Conservation (phyloP, 2,888 invertebrate species). For the Melitaea athalia region DNA sequence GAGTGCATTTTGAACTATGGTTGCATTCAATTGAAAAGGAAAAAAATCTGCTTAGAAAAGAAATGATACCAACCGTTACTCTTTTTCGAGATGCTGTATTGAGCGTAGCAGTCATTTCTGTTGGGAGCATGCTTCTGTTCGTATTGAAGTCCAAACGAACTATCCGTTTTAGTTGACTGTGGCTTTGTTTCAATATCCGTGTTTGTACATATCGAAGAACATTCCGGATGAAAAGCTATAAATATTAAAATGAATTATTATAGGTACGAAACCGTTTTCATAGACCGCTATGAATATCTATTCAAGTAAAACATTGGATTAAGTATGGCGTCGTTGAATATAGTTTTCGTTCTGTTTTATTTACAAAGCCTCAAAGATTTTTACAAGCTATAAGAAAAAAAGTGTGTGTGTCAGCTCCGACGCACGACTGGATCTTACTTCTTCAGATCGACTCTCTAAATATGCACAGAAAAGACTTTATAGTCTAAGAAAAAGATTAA, state of each 20-base stretch:
- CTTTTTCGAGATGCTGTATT: conserved; percentile 23
- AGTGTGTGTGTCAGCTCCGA: too few species aligned
- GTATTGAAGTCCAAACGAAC: conserved; percentile 6
- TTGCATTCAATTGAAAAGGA: too few species aligned
- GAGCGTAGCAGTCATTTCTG: conserved; percentile 24
- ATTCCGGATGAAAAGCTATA: conserved; percentile 30
- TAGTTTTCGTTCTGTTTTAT: too few species aligned
- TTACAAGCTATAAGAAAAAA: too few species aligned
- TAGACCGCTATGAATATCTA: neutral
- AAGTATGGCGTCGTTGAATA: too few species aligned
- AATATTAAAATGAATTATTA: neutral
- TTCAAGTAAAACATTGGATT: conserved; percentile 4
- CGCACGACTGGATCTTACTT: too few species aligned
- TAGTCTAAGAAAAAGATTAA: too few species aligned
- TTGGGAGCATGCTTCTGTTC: conserved; percentile 1
- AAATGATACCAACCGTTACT: conserved; percentile 20
- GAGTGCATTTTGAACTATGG: too few species aligned
- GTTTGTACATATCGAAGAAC: conserved; percentile 24
- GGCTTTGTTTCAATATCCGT: conserved; percentile 26
- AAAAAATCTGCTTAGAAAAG: neutral
- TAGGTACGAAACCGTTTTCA: neutral
- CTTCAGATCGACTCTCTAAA: too few species aligned
- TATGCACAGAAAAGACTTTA: too few species aligned
- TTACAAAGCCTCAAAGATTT: too few species aligned
- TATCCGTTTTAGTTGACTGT: conserved; percentile 20